phyloP scores from a whole-genome alignment of 2,797 vertebrate genomes.

The Oreochromis mossambicus region DNA sequence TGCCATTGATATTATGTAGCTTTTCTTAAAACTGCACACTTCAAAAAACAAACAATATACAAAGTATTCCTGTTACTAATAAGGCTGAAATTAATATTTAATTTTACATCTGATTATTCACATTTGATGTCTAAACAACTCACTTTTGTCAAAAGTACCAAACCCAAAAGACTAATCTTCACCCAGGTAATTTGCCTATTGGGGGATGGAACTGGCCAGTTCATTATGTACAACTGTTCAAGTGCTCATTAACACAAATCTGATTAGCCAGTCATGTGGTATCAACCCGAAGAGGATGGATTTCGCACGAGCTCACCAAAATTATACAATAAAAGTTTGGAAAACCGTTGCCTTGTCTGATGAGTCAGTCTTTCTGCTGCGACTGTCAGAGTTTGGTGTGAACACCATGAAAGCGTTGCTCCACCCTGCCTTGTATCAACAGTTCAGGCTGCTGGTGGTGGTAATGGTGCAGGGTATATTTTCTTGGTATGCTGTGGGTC shows the following conservation, averaged over 20 bases:
- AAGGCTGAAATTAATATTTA: neutral
- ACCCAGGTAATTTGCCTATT: neutral
- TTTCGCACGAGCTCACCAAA: neutral
- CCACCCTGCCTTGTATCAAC: neutral
- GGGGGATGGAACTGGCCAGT: neutral
- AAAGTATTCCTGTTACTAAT: neutral
- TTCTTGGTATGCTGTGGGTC: fast-evolving
- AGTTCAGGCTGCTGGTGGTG: neutral
- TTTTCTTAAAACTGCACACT: neutral
- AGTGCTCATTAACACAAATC: neutral
- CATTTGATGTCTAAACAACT: neutral
- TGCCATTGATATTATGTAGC: neutral
- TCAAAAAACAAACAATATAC: neutral
- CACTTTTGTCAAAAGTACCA: neutral
- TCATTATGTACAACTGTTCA: neutral
- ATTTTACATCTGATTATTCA: neutral
- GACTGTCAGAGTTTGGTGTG: neutral
- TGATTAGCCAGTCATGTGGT: neutral
- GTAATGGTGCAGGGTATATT: fast-evolving
- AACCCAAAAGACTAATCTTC: neutral
- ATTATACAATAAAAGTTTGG: neutral
- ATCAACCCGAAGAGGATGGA: neutral
- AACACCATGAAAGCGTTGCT: neutral
- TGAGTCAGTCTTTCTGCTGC: neutral
- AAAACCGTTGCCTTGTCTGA: neutral